phyloP scores from a whole-genome alignment of 2,797 vertebrate genomes.

The Oreortyx pictus region DNA sequence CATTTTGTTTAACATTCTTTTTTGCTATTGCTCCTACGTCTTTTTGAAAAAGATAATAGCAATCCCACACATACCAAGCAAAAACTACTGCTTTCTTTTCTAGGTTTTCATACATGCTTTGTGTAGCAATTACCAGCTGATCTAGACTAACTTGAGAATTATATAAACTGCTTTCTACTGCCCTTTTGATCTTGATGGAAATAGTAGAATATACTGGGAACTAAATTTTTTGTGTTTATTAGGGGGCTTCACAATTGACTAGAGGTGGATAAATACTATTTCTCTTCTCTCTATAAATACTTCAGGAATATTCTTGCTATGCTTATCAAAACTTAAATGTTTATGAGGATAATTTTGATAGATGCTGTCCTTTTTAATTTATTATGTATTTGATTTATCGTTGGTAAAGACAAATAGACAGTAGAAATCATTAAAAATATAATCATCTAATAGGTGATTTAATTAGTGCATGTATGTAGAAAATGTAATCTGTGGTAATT shows the following conservation, averaged over 20 bases:
- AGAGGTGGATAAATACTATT: neutral
- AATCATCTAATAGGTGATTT: constrained; percentile 63
- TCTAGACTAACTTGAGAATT: neutral
- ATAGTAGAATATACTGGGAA: neutral
- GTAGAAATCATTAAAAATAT: constrained; percentile 39
- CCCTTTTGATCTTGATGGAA: neutral
- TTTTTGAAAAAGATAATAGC: neutral
- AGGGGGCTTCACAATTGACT: constrained; percentile 1
- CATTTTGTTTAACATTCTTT: neutral
- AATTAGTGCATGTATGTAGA: constrained; percentile 71
- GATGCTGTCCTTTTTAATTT: constrained; percentile 40
- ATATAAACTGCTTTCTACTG: neutral
- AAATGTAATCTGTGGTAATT: constrained; percentile 65
- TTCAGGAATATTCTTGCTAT: constrained; percentile 2
- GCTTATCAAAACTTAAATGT: constrained; percentile 25
- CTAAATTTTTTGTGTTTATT: constrained; percentile 7
- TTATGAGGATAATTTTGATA: constrained; percentile 46
- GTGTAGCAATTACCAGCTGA: neutral
- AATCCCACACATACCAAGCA: neutral
- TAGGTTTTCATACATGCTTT: neutral
- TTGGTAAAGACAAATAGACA: constrained; percentile 26
- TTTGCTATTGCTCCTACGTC: neutral
- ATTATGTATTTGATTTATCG: constrained; percentile 38
- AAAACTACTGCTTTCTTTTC: neutral
- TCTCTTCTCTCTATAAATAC: neutral